These are phyloP conservation scores for Atrina japonica DNA, from an alignment of 2,888 invertebrate species.

Conservation along the genomic window DNA sequence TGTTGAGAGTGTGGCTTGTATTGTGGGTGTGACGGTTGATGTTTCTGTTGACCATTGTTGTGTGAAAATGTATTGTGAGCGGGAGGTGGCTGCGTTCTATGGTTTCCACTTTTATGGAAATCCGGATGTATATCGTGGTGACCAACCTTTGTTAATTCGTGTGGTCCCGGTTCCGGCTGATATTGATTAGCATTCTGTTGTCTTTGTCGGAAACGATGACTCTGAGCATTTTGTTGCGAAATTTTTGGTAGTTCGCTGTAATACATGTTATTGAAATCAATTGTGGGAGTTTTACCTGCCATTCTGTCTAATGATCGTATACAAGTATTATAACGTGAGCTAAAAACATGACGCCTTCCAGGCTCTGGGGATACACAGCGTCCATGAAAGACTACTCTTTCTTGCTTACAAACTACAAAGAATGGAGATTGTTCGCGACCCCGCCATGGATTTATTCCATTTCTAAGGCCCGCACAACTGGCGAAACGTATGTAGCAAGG, in stretches of 20 bases:
- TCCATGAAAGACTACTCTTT: slow-evolving; percentile 36
- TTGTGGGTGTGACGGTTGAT: no score
- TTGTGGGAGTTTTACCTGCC: not conserved
- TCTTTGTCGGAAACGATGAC: not conserved
- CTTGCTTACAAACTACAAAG: slow-evolving; percentile 31
- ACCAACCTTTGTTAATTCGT: not conserved
- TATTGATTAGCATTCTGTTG: not conserved
- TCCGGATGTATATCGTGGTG: not conserved
- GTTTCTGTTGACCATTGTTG: no score
- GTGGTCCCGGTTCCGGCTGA: not conserved
- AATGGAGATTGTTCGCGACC: slow-evolving; percentile 33
- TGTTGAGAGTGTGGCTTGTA: no score
- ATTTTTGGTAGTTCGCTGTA: slow-evolving; percentile 7
- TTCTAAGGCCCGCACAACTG: slow-evolving; percentile 28
- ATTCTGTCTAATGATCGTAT: slow-evolving; percentile 9
- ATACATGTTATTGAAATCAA: slow-evolving; percentile 4
- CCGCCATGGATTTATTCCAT: slow-evolving; percentile 37
- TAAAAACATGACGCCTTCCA: slow-evolving; percentile 30
- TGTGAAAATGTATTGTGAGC: no score
- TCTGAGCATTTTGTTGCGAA: no score
- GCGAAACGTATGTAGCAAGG: slow-evolving; percentile 37
- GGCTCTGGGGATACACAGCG: slow-evolving; percentile 25
- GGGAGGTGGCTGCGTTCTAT: no score
- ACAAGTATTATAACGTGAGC: slow-evolving; percentile 25
- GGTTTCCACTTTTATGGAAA: no score